Conservation (phyloP, 2,797 vertebrate species). For the Pangasius larnaudii region DNA sequence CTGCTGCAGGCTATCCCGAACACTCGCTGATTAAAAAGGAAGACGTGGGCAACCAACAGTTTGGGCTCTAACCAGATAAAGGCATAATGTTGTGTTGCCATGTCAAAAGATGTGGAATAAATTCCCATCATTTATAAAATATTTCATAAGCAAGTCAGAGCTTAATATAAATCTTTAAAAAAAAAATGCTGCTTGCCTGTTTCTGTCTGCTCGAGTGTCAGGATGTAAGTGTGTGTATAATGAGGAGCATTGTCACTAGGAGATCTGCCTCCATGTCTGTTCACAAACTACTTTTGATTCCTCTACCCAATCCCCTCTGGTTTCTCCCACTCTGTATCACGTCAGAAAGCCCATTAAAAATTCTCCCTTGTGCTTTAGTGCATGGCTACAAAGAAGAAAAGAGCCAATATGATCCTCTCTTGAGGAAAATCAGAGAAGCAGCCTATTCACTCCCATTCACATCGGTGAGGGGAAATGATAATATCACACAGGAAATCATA, state of each 20-base stretch:
- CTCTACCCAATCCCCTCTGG: constrained; percentile 48
- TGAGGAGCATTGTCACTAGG: constrained; percentile 65
- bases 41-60: constrained; percentile 81
- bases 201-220: constrained; percentile 37
- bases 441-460: constrained; percentile 64
- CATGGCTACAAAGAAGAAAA: constrained; percentile 73
- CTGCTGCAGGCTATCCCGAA: constrained; percentile 84
- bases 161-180: constrained; percentile 81
- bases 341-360: constrained; percentile 59
- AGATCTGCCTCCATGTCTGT: constrained; percentile 72
- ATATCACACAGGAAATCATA: constrained; percentile 62
- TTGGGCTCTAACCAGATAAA: constrained; percentile 81
- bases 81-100: constrained; percentile 81
- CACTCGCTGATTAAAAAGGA: constrained; percentile 82
- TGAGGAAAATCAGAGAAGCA: constrained; percentile 75
- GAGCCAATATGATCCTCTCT: constrained; percentile 76
- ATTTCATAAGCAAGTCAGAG: constrained; percentile 82
- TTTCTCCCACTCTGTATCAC: constrained; percentile 49
- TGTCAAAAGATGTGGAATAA: constrained; percentile 79
- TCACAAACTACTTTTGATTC: constrained; percentile 75
- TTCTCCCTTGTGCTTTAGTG: constrained; percentile 60
- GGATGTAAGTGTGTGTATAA: constrained; percentile 36
- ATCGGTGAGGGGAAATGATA: constrained; percentile 57
- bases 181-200: constrained; percentile 54
- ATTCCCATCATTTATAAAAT: constrained; percentile 84